Conservation (phyloP, 2,888 invertebrate genomes). For the Lycocerus yunnanus region DNA sequence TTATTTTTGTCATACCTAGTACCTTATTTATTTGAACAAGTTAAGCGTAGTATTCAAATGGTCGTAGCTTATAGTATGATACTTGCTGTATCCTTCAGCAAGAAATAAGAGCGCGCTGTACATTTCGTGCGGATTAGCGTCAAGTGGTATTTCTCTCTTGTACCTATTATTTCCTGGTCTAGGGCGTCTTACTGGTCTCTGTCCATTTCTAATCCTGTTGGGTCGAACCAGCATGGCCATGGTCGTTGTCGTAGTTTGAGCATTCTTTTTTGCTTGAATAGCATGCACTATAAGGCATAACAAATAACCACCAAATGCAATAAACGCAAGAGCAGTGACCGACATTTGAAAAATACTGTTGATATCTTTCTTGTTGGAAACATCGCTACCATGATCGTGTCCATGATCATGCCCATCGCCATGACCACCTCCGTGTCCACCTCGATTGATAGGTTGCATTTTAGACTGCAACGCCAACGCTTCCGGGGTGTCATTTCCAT, state of each 20-base stretch:
- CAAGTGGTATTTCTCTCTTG: slow-evolving; percentile 41
- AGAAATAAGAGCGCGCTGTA: slow-evolving; percentile 59
- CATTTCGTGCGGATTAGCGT: slow-evolving; percentile 56
- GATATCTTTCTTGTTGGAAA: slow-evolving; percentile 57
- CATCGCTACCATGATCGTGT: slow-evolving; percentile 45
- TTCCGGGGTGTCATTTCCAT: slow-evolving; percentile 34
- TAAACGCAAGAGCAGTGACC: slow-evolving; percentile 77
- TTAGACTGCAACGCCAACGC: slow-evolving; percentile 44
- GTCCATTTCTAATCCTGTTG: slow-evolving; percentile 31
- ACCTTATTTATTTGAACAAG: neutral
- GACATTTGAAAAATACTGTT: slow-evolving; percentile 78
- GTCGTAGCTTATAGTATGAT: slow-evolving; percentile 49
- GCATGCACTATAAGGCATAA: slow-evolving; percentile 78
- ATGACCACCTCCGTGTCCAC: slow-evolving; percentile 39
- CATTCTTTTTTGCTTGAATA: slow-evolving; percentile 65
- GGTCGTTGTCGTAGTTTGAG: slow-evolving; percentile 44
- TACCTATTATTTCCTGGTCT: slow-evolving; percentile 17
- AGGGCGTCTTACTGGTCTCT: slow-evolving; percentile 34
- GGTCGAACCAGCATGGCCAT: slow-evolving; percentile 22
- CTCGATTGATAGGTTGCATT: slow-evolving; percentile 42
- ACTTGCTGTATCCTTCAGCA: slow-evolving; percentile 63
- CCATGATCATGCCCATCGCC: slow-evolving; percentile 29
- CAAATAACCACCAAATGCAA: slow-evolving; percentile 85
- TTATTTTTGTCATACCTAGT: no score
- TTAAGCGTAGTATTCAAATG: slow-evolving; percentile 34